phyloP scores from a whole-genome alignment of 2,113 vertebrate genomes.

The Eulacestoma nigropectus region DNA sequence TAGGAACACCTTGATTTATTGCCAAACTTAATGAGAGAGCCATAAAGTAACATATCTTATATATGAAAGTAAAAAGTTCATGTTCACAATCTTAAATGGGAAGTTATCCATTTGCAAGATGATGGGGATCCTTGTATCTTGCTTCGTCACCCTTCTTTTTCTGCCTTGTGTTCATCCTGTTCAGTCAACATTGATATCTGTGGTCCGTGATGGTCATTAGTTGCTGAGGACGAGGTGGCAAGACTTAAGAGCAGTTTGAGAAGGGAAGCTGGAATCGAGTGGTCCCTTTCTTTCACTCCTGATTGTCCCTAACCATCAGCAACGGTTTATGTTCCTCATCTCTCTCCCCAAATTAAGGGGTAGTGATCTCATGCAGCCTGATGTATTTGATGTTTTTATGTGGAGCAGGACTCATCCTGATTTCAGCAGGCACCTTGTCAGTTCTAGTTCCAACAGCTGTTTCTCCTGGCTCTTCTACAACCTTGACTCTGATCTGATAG shows the following conservation, averaged over 20 bases:
- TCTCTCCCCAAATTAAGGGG: neutral
- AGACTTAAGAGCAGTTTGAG: neutral
- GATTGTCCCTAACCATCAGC: neutral
- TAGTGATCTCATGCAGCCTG: rapidly evolving
- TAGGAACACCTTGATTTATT: neutral
- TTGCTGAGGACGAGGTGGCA: neutral
- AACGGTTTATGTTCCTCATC: neutral
- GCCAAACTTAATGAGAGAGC: neutral
- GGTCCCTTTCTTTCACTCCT: neutral
- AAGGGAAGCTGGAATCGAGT: neutral
- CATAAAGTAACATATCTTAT: neutral
- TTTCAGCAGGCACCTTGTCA: neutral
- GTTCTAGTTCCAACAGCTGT: neutral
- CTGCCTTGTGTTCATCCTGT: neutral
- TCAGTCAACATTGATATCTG: neutral
- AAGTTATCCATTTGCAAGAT: neutral
- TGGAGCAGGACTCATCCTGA: neutral
- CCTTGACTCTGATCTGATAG: neutral
- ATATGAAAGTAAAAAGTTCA: neutral
- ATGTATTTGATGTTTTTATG: neutral
- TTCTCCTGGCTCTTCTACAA: neutral
- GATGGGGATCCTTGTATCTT: neutral
- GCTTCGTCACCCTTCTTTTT: neutral
- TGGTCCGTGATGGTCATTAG: rapidly evolving
- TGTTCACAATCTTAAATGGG: neutral